Evolutionary conservation across 2,113 vertebrate species (phyloP), one percentile per base, ranked within the genome.

Genomic region (Blennius ocellaris): DNA sequence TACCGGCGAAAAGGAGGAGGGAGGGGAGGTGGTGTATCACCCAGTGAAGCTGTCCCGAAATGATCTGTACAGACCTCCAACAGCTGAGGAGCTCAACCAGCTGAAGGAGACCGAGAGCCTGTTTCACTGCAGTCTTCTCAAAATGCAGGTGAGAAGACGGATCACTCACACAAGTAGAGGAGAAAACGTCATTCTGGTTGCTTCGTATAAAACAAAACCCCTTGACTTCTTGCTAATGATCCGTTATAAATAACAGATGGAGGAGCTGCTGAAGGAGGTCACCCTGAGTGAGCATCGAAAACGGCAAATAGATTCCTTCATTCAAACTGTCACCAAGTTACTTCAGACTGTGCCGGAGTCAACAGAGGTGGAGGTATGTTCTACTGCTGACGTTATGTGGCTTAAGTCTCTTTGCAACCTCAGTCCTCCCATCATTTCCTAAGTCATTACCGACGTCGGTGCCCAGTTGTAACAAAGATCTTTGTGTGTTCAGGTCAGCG

Each of bases 231-330:
- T 70, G 9, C 51, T 14, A 57, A 0, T 14, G 0, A 36, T 65
- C 17, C 70, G 1, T 71, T 45, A 44, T 11, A 44, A 39, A 44
- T 41, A 48, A 66, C 89, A 99, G 98, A 94, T 99, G 0, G 95
- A 99, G 54, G 98, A 99, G 78, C 93, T 99, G 64, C 87, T 99
- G 50, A 97, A 97, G 81, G 98, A 99, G 86, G 95, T 99, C 45
- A 89, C 74, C 1, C 57, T 99, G 76, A 96, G 96, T 78, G 96
- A 97, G 53, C 94, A 92, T 0, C 96, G 93, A 85, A 97, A 95
- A 66, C 90, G 86, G 40, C 91, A 87, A 60, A 96, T 99, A 0
- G 94, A 97, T 78, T 61, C 84, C 3, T 98, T 99, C 58, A 73
- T 98, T 5, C 75, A 81, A 70, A 92, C 94, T 3, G 84, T 99